phyloP scores from a whole-genome alignment of 2,888 invertebrate species.

The Cephus spinipes region DNA sequence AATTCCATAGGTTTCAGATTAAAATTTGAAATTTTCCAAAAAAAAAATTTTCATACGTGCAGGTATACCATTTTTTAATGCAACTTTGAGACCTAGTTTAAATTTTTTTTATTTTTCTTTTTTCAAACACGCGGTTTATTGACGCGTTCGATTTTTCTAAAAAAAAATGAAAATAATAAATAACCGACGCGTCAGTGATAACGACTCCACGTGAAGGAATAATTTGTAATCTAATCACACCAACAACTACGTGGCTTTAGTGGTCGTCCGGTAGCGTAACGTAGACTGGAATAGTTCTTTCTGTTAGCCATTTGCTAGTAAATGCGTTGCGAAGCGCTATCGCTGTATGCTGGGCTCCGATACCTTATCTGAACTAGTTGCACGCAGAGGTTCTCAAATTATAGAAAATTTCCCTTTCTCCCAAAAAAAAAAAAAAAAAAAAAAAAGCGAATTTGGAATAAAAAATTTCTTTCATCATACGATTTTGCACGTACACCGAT shows the following conservation, averaged over 20 bases:
- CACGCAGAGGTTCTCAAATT: conserved; percentile 58
- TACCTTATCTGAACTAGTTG: conserved; percentile 65
- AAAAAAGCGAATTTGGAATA: background rate
- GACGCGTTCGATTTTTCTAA: background rate
- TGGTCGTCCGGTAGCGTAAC: conserved; percentile 20
- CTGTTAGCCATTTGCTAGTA: conserved; percentile 22
- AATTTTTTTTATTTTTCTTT: background rate
- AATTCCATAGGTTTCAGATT: background rate
- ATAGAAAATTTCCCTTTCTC: background rate
- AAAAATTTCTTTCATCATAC: background rate
- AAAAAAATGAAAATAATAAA: background rate
- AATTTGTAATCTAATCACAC: conserved; percentile 35
- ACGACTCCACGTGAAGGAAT: conserved; percentile 16
- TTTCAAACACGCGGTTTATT: background rate
- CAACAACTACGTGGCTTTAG: conserved; percentile 16
- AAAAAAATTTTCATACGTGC: background rate
- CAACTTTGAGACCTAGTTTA: background rate
- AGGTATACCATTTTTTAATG: background rate
- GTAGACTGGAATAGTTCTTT: background rate
- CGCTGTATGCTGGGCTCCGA: conserved; percentile 46
- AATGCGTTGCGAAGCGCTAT: conserved; percentile 53
- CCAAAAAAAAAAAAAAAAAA: no score
- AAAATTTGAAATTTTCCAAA: background rate
- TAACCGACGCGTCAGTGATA: background rate
- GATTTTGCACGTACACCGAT: background rate